phyloP scores from a whole-genome alignment of 2,888 invertebrate genomes.

The Octodonta nipae region DNA sequence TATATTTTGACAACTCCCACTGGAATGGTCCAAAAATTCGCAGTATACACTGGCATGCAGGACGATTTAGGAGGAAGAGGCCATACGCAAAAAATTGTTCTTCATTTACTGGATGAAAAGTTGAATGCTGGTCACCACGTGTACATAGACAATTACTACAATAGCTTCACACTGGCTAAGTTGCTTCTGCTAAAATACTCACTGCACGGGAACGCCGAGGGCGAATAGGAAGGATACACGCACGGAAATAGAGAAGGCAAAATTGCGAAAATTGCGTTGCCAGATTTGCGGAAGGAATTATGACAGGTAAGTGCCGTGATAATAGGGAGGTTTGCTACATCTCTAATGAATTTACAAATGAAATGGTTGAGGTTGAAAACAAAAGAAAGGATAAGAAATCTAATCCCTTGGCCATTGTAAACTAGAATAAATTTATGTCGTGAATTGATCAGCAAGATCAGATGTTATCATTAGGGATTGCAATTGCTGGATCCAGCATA shows the following conservation, averaged over 20 bases:
- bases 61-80: constrained; percentile 7
- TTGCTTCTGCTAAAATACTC: constrained; percentile 13
- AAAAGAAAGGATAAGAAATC: background rate
- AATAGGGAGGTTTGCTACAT: constrained; percentile 20
- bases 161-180: constrained; percentile 5
- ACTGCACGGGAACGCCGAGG: constrained; percentile 13
- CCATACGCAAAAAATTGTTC: constrained; percentile 10
- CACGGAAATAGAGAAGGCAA: constrained; percentile 8
- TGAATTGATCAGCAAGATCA: background rate
- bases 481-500: too few relatives aligned
- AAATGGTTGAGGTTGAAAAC: constrained; percentile 7
- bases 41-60: constrained; percentile 4
- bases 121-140: constrained; percentile 9
- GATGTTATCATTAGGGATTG: constrained; percentile 1
- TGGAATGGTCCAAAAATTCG: constrained; percentile 15
- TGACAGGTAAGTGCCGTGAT: constrained; percentile 23
- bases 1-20: constrained; percentile 27
- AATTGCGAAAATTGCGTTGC: constrained; percentile 9
- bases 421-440: background rate
- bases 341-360: constrained; percentile 16
- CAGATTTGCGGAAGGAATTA: constrained; percentile 14
- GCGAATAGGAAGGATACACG: constrained; percentile 25
- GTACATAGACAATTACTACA: constrained; percentile 13
- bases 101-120: constrained; percentile 10
- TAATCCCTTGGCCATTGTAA: background rate